A percentile compares a stretch with the other conserved stretches of the same genome.
phyloP scores from a whole-genome alignment of 2,888 invertebrate genomes.

The Actias luna region DNA sequence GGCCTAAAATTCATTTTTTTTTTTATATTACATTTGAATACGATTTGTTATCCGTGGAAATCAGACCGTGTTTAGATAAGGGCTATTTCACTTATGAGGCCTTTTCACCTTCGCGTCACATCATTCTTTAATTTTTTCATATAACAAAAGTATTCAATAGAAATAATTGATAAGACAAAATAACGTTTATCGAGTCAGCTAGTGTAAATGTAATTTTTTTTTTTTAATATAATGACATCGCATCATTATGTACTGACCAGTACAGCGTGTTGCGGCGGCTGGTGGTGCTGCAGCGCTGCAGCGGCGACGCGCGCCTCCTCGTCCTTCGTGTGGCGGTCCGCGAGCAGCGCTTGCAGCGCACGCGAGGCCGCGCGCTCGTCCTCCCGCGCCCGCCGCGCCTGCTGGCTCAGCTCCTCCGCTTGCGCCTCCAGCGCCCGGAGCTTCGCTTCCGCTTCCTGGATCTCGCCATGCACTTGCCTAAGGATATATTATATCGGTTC shows the following conservation, averaged over 20 bases:
- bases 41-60: too few relatives aligned
- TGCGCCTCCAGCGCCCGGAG: slow-evolving; percentile 48
- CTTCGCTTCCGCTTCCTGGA: slow-evolving; percentile 52
- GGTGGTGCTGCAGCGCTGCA: slow-evolving; percentile 50
- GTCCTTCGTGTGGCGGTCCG: slow-evolving; percentile 47
- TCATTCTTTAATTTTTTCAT: too few relatives aligned
- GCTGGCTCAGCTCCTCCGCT: slow-evolving; percentile 51
- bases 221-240: too few relatives aligned
- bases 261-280: slow-evolving; percentile 55
- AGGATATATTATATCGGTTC: neutral
- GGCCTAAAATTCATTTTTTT: too few relatives aligned
- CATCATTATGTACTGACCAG: slow-evolving; percentile 44
- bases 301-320: slow-evolving; percentile 50
- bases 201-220: neutral
- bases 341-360: slow-evolving; percentile 53
- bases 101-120: too few relatives aligned
- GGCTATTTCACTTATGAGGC: too few relatives aligned
- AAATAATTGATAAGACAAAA: too few relatives aligned
- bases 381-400: slow-evolving; percentile 56
- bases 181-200: too few relatives aligned
- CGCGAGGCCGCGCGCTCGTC: slow-evolving; percentile 55
- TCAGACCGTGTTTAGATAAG: too few relatives aligned
- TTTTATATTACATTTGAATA: too few relatives aligned
- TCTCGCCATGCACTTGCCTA: slow-evolving; percentile 60
- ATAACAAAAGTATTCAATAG: too few relatives aligned